phyloP scores from a whole-genome alignment of 2,113 vertebrate genomes.

The Synodontis membranacea region DNA sequence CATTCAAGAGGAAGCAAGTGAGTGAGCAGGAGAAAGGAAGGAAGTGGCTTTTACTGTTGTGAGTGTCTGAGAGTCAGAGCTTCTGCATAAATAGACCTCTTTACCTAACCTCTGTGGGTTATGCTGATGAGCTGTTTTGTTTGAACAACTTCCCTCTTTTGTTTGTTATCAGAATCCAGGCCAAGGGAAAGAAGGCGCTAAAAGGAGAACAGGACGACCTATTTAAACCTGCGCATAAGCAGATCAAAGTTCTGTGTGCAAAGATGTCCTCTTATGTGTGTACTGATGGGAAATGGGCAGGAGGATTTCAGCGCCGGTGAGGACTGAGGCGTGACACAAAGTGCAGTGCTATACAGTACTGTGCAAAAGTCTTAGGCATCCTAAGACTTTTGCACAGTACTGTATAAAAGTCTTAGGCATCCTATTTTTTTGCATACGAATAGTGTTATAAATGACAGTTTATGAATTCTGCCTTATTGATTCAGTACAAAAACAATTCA shows the following conservation, averaged over 20 bases:
- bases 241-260: conserved; percentile 45
- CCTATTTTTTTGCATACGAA: too few relatives aligned
- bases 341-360: neutral
- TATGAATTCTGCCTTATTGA: too few relatives aligned
- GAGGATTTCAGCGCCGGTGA: neutral
- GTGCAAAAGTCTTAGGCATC: too few relatives aligned
- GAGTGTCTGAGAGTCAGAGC: conserved; percentile 50
- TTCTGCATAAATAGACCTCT: conserved; percentile 61
- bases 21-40: neutral
- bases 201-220: conserved; percentile 64
- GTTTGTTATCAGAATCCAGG: conserved; percentile 71
- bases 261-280: conserved; percentile 45
- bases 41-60: conserved; percentile 19
- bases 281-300: conserved; percentile 26
- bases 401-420: too few relatives aligned
- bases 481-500: too few relatives aligned
- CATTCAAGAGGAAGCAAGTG: neutral
- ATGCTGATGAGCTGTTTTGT: conserved; percentile 58
- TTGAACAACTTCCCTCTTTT: conserved; percentile 59
- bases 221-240: conserved; percentile 59
- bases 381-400: too few relatives aligned
- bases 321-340: neutral
- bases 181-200: conserved; percentile 57
- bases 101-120: conserved; percentile 64
- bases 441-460: too few relatives aligned